Conservation (phyloP, 2,888 invertebrate genomes). For the Trissoscelio sp. region DNA sequence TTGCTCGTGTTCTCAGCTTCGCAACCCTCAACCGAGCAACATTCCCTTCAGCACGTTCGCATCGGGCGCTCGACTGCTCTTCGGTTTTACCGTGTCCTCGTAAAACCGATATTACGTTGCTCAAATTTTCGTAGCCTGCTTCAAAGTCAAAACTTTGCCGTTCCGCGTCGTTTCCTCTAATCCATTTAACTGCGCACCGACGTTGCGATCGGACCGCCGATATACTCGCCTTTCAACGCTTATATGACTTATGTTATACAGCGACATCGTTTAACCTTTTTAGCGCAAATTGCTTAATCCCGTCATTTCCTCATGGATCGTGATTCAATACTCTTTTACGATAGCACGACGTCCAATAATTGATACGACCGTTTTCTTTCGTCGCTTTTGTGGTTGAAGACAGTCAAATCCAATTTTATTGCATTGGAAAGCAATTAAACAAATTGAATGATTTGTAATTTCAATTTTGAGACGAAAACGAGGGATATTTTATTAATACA, state of each 20-base stretch:
- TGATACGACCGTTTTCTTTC: constrained; percentile 11
- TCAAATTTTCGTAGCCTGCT: constrained; percentile 74
- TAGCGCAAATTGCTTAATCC: constrained; percentile 57
- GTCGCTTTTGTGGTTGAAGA: no score
- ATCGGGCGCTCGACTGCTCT: constrained; percentile 77
- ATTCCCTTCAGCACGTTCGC: constrained; percentile 75
- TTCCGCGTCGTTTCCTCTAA: constrained; percentile 64
- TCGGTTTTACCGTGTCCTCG: constrained; percentile 77
- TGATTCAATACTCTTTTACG: constrained; percentile 33
- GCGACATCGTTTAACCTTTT: constrained; percentile 53
- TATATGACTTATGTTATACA: constrained; percentile 49
- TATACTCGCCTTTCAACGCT: constrained; percentile 49
- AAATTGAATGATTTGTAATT: no score
- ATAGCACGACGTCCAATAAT: constrained; percentile 28
- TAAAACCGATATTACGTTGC: constrained; percentile 79
- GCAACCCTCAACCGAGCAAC: constrained; percentile 61
- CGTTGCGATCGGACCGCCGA: constrained; percentile 53
- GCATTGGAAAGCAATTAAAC: no score
- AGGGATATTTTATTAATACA: no score
- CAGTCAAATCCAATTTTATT: no score
- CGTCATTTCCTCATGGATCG: constrained; percentile 23
- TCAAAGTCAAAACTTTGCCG: constrained; percentile 62
- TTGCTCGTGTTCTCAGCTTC: constrained; percentile 56
- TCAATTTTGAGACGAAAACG: no score
- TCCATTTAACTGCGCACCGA: constrained; percentile 60